Conservation (phyloP, 2,888 invertebrate genomes). For the Theretra japonica region DNA sequence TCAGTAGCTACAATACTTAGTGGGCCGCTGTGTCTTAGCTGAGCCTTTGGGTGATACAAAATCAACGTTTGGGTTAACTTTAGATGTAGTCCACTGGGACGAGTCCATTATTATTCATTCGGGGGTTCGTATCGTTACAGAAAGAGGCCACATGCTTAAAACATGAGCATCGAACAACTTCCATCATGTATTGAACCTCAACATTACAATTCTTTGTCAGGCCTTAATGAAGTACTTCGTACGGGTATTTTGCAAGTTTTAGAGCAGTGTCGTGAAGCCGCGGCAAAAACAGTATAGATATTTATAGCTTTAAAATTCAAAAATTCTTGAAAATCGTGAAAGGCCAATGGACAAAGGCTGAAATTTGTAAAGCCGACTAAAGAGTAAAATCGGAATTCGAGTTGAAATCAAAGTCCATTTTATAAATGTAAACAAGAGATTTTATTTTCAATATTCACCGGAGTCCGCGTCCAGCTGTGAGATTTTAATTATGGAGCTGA, state of each 20-base stretch:
- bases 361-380: no score
- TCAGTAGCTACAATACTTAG: neutral
- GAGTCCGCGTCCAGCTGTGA: no score
- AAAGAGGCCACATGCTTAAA: conserved; percentile 10
- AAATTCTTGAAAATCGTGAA: no score
- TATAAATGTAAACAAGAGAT: no score
- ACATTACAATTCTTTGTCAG: conserved; percentile 16
- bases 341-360: no score
- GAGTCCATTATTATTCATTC: neutral
- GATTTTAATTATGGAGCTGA: no score
- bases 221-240: conserved; percentile 6
- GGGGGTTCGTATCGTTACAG: neutral
- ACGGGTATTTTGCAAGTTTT: neutral
- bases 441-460: no score
- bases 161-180: conserved; percentile 4
- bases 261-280: neutral
- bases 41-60: neutral
- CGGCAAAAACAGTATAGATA: neutral
- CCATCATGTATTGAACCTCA: neutral
- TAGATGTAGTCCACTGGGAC: neutral
- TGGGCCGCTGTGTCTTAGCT: neutral
- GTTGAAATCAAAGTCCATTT: no score
- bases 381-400: no score
- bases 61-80: neutral
- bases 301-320: neutral